Conservation (phyloP, 2,797 vertebrate species). For the Centropyge bicolor region DNA sequence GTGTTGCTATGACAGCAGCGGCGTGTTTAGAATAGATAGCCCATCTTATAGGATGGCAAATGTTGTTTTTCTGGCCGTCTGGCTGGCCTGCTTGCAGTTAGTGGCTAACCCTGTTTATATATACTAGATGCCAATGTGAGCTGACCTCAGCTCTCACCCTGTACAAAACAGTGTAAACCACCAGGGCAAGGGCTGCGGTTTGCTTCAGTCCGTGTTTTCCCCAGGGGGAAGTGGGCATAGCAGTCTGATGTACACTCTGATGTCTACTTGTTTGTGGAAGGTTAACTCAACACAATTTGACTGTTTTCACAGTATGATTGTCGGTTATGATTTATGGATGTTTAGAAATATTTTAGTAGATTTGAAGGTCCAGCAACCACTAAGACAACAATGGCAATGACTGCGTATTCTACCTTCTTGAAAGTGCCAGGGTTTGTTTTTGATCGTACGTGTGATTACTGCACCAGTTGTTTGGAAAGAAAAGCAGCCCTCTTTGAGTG, state of each 20-base stretch:
- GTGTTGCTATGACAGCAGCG: constrained; percentile 78
- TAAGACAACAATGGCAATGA: constrained; percentile 50
- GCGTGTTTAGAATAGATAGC: constrained; percentile 73
- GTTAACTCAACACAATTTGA: constrained; percentile 57
- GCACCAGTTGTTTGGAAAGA: background rate
- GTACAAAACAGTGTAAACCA: constrained; percentile 83
- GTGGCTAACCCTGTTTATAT: constrained; percentile 85
- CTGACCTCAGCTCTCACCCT: constrained; percentile 78
- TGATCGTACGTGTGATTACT: constrained; percentile 10
- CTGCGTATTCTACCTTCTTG: constrained; percentile 42
- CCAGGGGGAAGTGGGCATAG: constrained; percentile 75
- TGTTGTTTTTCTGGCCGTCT: constrained; percentile 80
- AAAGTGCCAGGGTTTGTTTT: background rate
- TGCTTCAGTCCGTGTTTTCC: constrained; percentile 73
- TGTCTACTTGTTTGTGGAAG: constrained; percentile 71
- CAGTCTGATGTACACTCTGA: constrained; percentile 71
- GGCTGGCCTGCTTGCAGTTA: constrained; percentile 81
- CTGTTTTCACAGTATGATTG: constrained; percentile 57
- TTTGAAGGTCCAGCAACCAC: constrained; percentile 51
- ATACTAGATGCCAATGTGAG: constrained; percentile 79
- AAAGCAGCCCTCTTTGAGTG: constrained; percentile 3
- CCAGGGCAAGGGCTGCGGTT: constrained; percentile 78
- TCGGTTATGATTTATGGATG: constrained; percentile 48
- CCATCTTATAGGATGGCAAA: constrained; percentile 67
- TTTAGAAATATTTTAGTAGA: constrained; percentile 59